phyloP scores from a whole-genome alignment of 2,113 vertebrate species.

The Dolichotis patagonum region DNA sequence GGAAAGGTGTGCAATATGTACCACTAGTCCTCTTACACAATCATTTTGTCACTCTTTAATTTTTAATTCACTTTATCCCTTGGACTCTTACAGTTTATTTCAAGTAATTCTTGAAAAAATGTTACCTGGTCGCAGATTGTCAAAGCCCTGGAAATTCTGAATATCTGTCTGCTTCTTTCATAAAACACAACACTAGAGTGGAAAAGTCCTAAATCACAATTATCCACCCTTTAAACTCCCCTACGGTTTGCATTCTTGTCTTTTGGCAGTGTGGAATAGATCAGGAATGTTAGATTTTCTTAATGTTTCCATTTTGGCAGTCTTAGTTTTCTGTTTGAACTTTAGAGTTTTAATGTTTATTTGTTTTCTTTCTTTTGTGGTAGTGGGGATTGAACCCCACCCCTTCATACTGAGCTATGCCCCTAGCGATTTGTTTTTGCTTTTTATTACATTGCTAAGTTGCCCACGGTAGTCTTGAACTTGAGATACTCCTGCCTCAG shows the following conservation, averaged over 20 bases:
- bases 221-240: neutral
- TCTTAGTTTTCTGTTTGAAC: constrained; percentile 30
- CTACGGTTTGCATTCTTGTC: neutral
- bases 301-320: neutral
- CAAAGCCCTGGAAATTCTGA: neutral
- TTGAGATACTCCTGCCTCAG: neutral
- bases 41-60: neutral
- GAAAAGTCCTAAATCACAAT: neutral
- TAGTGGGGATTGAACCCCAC: neutral
- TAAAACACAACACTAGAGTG: neutral
- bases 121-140: neutral
- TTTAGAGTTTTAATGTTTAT: neutral
- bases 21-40: neutral
- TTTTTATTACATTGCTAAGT: neutral
- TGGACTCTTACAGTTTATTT: neutral
- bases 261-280: neutral
- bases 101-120: constrained; percentile 1
- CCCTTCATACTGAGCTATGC: neutral
- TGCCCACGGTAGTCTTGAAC: neutral
- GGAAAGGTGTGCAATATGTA: neutral
- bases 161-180: neutral
- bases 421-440: neutral
- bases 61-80: neutral
- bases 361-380: neutral
- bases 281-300: neutral